These are phyloP conservation scores for Meliscaeva auricollis DNA, from an alignment of 2,888 invertebrate genomes.

Conservation along the genomic window DNA sequence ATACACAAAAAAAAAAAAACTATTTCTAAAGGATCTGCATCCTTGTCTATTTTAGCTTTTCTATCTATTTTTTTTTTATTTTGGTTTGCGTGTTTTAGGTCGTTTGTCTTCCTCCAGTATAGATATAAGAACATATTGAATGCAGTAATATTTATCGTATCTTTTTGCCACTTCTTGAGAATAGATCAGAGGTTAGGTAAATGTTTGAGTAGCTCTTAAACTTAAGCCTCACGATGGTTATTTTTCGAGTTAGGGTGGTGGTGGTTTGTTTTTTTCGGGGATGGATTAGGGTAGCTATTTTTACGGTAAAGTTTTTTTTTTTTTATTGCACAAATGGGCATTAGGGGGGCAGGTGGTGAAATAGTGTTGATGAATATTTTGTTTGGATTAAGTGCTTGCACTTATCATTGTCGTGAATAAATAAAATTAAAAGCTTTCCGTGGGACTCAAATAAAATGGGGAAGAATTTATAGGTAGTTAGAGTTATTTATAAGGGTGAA, in stretches of 20 bases:
- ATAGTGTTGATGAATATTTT: slow-evolving; percentile 24
- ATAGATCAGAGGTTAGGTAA: slow-evolving; percentile 66
- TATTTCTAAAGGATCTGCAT: slow-evolving; percentile 37
- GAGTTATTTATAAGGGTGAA: not conserved
- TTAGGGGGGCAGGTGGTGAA: not conserved
- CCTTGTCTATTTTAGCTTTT: slow-evolving; percentile 23
- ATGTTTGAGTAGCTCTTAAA: slow-evolving; percentile 60
- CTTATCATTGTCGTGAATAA: slow-evolving; percentile 30
- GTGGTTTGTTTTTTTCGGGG: not conserved
- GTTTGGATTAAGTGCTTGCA: slow-evolving; percentile 26
- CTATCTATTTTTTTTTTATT: not conserved
- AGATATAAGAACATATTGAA: slow-evolving; percentile 34
- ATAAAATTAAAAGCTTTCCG: slow-evolving; percentile 12
- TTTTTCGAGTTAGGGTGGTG: slow-evolving; percentile 15
- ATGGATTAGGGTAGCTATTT: not conserved
- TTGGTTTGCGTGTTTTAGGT: not conserved
- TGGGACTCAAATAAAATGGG: not conserved
- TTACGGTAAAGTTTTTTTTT: not conserved
- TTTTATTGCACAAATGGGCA: not conserved
- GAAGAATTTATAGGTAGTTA: not conserved
- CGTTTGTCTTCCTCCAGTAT: not conserved
- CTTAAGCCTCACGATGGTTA: slow-evolving; percentile 32
- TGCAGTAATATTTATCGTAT: slow-evolving; percentile 63
- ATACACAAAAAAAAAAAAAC: slow-evolving; percentile 1
- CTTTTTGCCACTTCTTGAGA: slow-evolving; percentile 26